Evolutionary conservation across 2,888 invertebrate genomes (phyloP), one percentile per base, ranked within the genome.

Genomic region (Eupithecia subfuscata): DNA sequence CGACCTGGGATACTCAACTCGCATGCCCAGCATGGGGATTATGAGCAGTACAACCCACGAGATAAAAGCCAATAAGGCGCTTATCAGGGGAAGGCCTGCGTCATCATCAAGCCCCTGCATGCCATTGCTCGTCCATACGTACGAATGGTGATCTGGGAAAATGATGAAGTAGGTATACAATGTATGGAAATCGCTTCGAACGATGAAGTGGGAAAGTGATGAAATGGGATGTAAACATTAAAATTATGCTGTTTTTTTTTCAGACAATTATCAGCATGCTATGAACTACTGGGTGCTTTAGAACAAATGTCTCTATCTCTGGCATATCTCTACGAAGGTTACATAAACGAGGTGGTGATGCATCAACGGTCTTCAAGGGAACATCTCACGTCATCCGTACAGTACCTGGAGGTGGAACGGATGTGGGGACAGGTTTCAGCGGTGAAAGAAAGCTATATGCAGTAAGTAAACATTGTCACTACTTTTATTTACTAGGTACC

Each of bases 191-290:
- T 14, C 43, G 14, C 14, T 14, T 43, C 43, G 43, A 45, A 48
- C 9, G 48, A 48, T 48, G 48, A 18, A 7, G 18, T 18, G 18
- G 48, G 9, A n/a, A 48, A 48, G 16, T 18, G 9, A 52, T 52
- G n/a, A n/a, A 52, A 56, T 56, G n/a, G 22, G 11, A 22, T 2
- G 9, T 56, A 22, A 56, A 3, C n/a, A 56, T 22, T 56, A 18
- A 34, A 34, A 22, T 22, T 12, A 12, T 56, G 18, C 7, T 16
- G 18, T 48, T 48, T 48, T 48, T 30, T 63, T 89, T 88, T 40
- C 89, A 94, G 94, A 69, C 89, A 89, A 78, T 80, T 94, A n/a
- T 88, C 89, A 56, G 88, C 91, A 0, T 89, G 88, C 70, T 88
- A 88, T 68, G 91, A 91, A 68, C 82, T 92, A 2, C 84, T 94